Conservation (phyloP, 2,113 vertebrate species). For the Sander vitreus region DNA sequence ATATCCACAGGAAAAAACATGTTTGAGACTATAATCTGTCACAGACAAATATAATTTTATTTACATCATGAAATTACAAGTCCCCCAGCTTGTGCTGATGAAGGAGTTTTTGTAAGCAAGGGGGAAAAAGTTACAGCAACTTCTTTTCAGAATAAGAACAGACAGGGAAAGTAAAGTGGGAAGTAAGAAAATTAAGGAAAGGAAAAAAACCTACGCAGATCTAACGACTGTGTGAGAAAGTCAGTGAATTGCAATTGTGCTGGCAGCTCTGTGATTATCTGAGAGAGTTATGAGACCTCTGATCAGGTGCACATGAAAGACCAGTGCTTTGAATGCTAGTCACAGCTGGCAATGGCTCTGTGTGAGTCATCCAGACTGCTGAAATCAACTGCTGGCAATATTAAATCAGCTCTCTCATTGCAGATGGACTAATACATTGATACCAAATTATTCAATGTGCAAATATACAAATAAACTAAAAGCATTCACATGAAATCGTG, state of each 20-base stretch:
- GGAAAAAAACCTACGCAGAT: not conserved
- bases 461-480: conserved; percentile 25
- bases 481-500: not conserved
- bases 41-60: conserved; percentile 5
- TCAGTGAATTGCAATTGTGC: conserved; percentile 36
- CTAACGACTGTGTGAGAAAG: conserved; percentile 6
- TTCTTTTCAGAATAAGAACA: not conserved
- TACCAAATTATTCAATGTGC: conserved; percentile 24
- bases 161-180: conserved; percentile 1
- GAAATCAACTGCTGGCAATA: conserved; percentile 37
- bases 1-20: conserved; percentile 13
- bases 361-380: conserved; percentile 48
- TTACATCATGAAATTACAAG: conserved; percentile 8
- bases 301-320: conserved; percentile 62
- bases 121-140: conserved; percentile 15
- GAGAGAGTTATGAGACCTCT: conserved; percentile 48
- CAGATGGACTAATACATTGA: conserved; percentile 33
- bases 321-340: conserved; percentile 45
- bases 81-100: not conserved
- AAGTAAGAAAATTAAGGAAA: not conserved
- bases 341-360: conserved; percentile 22
- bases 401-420: conserved; percentile 18
- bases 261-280: conserved; percentile 55
- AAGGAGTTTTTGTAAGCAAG: not conserved
- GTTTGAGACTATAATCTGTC: not conserved